Percentiles rank a stretch among this genome's conserved stretches.
Conservation (phyloP, 2,888 invertebrate genomes). For the Willowsia nigromaculata region DNA sequence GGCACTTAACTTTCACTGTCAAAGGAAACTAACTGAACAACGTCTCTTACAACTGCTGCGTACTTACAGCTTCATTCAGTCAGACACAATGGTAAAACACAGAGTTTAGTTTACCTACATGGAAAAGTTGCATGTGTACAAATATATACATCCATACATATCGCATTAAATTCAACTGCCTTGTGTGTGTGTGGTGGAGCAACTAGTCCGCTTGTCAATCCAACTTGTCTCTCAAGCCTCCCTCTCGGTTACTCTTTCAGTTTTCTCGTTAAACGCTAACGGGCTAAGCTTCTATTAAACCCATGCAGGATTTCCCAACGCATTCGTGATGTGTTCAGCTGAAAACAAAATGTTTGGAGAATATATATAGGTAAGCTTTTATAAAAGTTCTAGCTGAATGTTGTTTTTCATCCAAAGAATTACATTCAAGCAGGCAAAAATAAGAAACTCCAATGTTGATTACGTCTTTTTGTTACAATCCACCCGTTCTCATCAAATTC, state of each 20-base stretch:
- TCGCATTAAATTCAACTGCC: slow-evolving; percentile 53
- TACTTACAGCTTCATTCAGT: slow-evolving; percentile 1
- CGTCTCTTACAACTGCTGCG: slow-evolving; percentile 13
- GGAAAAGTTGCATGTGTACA: neutral
- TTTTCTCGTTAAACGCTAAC: slow-evolving; percentile 41
- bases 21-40: slow-evolving; percentile 53
- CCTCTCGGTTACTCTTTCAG: slow-evolving; percentile 18
- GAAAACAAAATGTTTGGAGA: too few species aligned
- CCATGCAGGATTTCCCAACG: neutral
- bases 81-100: too few species aligned
- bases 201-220: slow-evolving; percentile 62
- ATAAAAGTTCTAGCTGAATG: too few species aligned
- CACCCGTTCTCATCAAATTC: slow-evolving; percentile 57
- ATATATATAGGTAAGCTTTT: too few species aligned
- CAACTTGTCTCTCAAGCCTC: slow-evolving; percentile 54
- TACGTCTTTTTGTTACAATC: slow-evolving; percentile 53
- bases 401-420: neutral
- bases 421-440: neutral
- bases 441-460: neutral
- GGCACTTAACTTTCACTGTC: slow-evolving; percentile 57
- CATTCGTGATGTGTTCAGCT: slow-evolving; percentile 5
- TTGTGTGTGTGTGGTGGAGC: slow-evolving; percentile 41
- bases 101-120: too few species aligned
- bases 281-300: slow-evolving; percentile 39
- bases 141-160: neutral